phyloP scores from a whole-genome alignment of 2,113 vertebrate genomes.

The Cyphomyrus discorhynchus region DNA sequence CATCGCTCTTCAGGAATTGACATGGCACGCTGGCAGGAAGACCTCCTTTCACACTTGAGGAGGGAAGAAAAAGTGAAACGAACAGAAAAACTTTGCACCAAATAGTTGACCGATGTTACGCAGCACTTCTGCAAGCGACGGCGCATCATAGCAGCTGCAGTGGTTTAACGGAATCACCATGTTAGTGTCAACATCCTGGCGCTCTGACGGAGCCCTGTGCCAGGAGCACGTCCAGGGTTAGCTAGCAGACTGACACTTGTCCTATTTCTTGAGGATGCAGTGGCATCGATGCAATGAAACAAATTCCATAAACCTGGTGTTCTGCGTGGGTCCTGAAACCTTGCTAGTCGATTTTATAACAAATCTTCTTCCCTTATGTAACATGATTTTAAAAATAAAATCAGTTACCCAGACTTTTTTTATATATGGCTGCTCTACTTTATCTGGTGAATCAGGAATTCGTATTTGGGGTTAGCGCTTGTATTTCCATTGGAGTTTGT shows the following conservation, averaged over 20 bases:
- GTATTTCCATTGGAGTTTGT: conserved; percentile 20
- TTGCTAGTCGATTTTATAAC: background rate
- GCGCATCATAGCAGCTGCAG: background rate
- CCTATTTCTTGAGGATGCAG: background rate
- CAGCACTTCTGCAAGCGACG: background rate
- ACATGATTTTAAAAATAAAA: background rate
- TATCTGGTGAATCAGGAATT: background rate
- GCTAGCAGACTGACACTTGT: background rate
- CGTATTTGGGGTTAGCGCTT: background rate
- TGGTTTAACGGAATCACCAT: background rate
- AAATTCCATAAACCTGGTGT: background rate
- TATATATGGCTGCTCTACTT: conserved; percentile 4
- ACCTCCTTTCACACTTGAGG: background rate
- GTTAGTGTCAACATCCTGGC: background rate
- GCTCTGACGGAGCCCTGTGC: background rate
- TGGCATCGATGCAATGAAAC: background rate
- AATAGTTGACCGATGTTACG: background rate
- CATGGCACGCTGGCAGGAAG: background rate
- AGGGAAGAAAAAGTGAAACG: background rate
- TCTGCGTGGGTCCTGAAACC: background rate
- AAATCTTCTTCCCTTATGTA: background rate
- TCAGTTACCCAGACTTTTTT: conserved; percentile 2
- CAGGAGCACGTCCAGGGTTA: background rate
- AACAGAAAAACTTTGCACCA: background rate
- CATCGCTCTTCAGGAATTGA: background rate